Evolutionary conservation across 1,140 invertebrate genomes (phyloP).

Genomic region (Dendroctonus ponderosae): DNA sequence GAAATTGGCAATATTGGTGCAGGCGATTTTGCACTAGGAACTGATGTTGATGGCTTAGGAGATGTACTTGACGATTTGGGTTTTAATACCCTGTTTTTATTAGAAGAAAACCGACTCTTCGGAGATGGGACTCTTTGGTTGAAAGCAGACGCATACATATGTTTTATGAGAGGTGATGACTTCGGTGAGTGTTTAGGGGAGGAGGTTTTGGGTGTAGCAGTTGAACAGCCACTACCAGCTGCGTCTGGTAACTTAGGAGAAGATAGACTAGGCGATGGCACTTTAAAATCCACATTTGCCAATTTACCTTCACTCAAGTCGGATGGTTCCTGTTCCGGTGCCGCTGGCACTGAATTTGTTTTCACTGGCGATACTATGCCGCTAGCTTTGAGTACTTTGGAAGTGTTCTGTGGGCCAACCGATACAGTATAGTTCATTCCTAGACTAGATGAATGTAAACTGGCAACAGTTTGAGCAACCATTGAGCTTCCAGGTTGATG

Average conservation of each 20-base stretch:
- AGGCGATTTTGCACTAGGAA: neutral
- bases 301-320: conserved; percentile 29
- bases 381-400: conserved; percentile 28
- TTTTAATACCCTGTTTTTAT: conserved; percentile 5
- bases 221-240: conserved; percentile 2
- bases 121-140: conserved; percentile 4
- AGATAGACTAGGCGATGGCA: conserved; percentile 21
- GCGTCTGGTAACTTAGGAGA: conserved; percentile 25
- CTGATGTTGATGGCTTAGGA: too few species aligned
- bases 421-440: conserved; percentile 49
- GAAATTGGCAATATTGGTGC: neutral
- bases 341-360: conserved; percentile 23
- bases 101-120: conserved; percentile 4
- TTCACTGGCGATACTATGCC: conserved; percentile 29
- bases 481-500: conserved; percentile 6
- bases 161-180: conserved; percentile 37
- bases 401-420: conserved; percentile 36
- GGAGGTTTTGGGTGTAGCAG: conserved; percentile 22
- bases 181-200: conserved; percentile 37
- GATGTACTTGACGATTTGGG: conserved; percentile 1
- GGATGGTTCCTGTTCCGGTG: conserved; percentile 17
- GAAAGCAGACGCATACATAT: conserved; percentile 32
- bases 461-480: conserved; percentile 39
- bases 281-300: conserved; percentile 21
- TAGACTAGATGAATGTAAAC: conserved; percentile 46